A percentile compares a stretch with the other conserved stretches of the same genome.
phyloP scores from a whole-genome alignment of 2,888 invertebrate species.

The Polymixis lichenea region DNA sequence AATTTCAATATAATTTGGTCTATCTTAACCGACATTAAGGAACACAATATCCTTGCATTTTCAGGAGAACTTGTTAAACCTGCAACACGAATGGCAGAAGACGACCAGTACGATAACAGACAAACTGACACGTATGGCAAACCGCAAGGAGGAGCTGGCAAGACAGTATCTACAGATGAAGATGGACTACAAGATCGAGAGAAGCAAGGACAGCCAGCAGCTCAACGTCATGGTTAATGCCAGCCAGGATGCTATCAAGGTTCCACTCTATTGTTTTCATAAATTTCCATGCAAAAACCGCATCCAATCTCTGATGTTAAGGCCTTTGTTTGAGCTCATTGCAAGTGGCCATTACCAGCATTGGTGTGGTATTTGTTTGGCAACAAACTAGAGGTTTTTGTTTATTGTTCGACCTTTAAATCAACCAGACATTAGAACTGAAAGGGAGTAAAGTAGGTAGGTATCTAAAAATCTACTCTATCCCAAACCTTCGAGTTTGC shows the following conservation, averaged over 20 bases:
- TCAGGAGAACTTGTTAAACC: constrained; percentile 81
- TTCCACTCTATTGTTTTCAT: constrained; percentile 61
- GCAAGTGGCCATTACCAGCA: neutral
- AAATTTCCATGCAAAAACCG: constrained; percentile 2
- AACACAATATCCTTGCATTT: neutral
- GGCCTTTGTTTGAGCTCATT: constrained; percentile 26
- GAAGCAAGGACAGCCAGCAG: constrained; percentile 87
- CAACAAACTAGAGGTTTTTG: neutral
- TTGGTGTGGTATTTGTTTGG: constrained; percentile 4
- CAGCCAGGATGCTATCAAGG: constrained; percentile 91
- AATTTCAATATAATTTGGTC: neutral
- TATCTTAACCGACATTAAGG: neutral
- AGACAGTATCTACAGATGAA: constrained; percentile 89
- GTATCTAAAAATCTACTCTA: too few species aligned
- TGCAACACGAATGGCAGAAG: constrained; percentile 88
- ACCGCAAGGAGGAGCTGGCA: constrained; percentile 86
- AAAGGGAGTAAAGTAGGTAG: neutral
- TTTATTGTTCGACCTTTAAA: constrained; percentile 1
- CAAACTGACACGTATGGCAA: constrained; percentile 85
- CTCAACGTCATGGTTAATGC: constrained; percentile 91
- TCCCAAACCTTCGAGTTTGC: neutral
- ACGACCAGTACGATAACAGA: constrained; percentile 83
- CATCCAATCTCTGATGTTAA: neutral
- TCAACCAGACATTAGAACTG: neutral
- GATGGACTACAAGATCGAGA: constrained; percentile 87